phyloP scores from a whole-genome alignment of 1,140 invertebrate species.

The Vanessa tameamea region DNA sequence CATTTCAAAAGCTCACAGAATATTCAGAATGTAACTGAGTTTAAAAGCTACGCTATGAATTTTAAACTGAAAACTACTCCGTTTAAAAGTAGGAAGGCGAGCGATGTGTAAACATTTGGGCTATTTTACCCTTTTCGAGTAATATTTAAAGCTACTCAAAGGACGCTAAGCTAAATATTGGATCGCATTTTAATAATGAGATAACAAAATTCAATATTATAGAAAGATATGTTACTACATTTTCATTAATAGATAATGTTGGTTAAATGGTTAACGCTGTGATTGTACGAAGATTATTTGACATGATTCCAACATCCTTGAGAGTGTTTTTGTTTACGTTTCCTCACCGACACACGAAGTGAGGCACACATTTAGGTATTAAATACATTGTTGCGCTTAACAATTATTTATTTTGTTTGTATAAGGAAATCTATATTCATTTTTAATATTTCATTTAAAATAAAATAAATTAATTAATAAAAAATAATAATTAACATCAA shows the following conservation, averaged over 20 bases:
- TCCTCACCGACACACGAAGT: too few species aligned
- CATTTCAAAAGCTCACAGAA: conserved; percentile 56
- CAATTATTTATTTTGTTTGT: too few species aligned
- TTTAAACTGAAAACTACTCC: conserved; percentile 65
- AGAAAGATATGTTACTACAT: background rate
- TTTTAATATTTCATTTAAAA: too few species aligned
- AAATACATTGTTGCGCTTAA: too few species aligned
- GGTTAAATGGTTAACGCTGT: too few species aligned
- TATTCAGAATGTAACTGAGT: conserved; percentile 62
- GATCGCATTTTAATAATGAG: background rate
- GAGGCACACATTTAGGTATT: too few species aligned
- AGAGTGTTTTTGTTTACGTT: too few species aligned
- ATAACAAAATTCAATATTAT: background rate
- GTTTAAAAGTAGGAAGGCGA: conserved; percentile 48
- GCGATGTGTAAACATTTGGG: conserved; percentile 54
- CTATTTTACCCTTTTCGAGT: conserved; percentile 24
- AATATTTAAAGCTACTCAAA: conserved; percentile 27
- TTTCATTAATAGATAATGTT: background rate
- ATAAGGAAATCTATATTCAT: too few species aligned
- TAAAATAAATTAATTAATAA: too few species aligned
- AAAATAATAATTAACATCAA: background rate
- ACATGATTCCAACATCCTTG: too few species aligned
- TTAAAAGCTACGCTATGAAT: conserved; percentile 68
- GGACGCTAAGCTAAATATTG: conserved; percentile 8
- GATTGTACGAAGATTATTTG: too few species aligned